Evolutionary conservation across 2,113 vertebrate species (phyloP).

Genomic region (Taxidea taxus): DNA sequence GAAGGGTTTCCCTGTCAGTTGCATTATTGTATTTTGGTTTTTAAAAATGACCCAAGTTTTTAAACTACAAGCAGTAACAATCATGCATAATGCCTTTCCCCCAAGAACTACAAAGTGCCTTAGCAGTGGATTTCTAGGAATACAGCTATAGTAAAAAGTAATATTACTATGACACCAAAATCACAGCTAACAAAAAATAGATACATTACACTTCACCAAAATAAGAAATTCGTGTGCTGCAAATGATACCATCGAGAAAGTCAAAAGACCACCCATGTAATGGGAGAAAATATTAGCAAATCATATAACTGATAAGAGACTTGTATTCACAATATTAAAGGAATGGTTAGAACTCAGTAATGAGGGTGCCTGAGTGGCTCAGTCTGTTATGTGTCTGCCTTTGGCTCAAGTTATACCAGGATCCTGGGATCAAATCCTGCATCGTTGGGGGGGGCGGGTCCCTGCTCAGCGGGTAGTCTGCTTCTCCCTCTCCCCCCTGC

Average conservation of each 20-base stretch:
- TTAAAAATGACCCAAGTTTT: neutral
- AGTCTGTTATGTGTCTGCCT: too few relatives aligned
- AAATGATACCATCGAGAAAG: neutral
- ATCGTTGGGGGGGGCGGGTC: too few relatives aligned
- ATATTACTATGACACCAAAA: neutral
- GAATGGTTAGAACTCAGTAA: neutral
- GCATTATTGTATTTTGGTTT: neutral
- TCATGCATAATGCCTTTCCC: neutral
- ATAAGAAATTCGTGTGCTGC: neutral
- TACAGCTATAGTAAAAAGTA: neutral
- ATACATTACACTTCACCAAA: neutral
- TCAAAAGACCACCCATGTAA: neutral
- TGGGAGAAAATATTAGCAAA: neutral
- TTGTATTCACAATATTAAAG: neutral
- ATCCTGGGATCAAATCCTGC: too few relatives aligned
- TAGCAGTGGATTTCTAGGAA: neutral
- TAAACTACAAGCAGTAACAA: neutral
- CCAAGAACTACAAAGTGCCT: neutral
- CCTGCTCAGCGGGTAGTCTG: too few relatives aligned
- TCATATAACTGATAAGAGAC: neutral
- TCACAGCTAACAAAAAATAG: neutral
- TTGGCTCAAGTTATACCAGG: too few relatives aligned
- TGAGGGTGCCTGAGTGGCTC: too few relatives aligned
- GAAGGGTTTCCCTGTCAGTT: neutral
- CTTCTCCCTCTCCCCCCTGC: too few relatives aligned